Evolutionary conservation across 2,113 vertebrate genomes (phyloP), one percentile per base, ranked within the genome.

Genomic region (Rhynchomys soricoides): DNA sequence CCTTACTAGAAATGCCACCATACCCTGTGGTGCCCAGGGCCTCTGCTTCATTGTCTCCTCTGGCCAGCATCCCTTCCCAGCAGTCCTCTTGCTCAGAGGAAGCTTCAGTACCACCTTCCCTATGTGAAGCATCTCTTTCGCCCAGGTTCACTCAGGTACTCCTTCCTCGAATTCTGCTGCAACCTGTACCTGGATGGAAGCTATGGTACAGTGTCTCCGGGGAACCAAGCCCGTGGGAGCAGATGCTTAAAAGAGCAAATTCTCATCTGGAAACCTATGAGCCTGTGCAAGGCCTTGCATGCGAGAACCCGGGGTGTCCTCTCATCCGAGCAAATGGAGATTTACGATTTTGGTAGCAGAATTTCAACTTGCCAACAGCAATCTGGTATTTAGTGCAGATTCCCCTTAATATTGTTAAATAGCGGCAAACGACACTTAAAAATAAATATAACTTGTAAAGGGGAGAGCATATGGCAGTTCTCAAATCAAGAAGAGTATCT

Each of bases 301-400:
- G 88, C 19, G 73, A 64, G 57, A 86, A 96, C 62, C 86, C 48
- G 29, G 24, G 70, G n/a, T 83, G 59, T 22, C 77, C 73, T 74
- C 73, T 95, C 79, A 81, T 62, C 59, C 8, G 0, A 26, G 91
- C 71, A 92, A 96, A 96, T 37, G 71, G 71, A 96, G 94, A 95
- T 79, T 91, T 45, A 86, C 86, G 89, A 93, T 64, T 92, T 90
- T 86, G 77, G 86, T 78, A 94, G 90, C 59, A 95, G 90, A 95
- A 96, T 89, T 97, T 89, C 89, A 89, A n/a, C 74, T 95, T 89
- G 91, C 93, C 70, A 91, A 64, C 45, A 74, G 62, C 97, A 97
- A 96, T 95, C 96, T 98, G 97, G 96, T 96, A 96, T 96, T 97
- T 91, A 94, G 95, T 68, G 92, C 93, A 93, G 94, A 97, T 78